Evolutionary conservation across 2,113 vertebrate species (phyloP).

Genomic region (Ursus arctos): DNA sequence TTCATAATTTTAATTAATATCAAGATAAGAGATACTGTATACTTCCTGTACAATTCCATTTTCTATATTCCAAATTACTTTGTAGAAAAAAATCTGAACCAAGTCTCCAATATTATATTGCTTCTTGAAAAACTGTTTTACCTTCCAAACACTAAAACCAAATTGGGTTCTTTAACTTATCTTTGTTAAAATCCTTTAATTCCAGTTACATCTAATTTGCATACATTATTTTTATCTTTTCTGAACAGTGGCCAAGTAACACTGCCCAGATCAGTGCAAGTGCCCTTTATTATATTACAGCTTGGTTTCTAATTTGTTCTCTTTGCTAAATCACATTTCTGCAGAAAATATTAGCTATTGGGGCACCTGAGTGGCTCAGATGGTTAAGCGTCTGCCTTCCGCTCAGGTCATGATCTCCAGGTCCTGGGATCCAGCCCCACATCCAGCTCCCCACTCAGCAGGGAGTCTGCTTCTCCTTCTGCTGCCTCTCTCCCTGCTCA

Average conservation of each 20-base stretch:
- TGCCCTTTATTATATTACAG: slow-evolving; percentile 78
- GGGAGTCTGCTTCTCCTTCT: too few relatives aligned
- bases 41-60: background rate
- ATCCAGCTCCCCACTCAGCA: too few relatives aligned
- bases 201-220: slow-evolving; percentile 83
- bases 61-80: background rate
- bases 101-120: slow-evolving; percentile 52
- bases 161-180: slow-evolving; percentile 74
- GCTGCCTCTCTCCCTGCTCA: too few relatives aligned
- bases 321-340: slow-evolving; percentile 79
- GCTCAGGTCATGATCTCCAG: too few relatives aligned
- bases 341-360: slow-evolving; percentile 73
- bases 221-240: slow-evolving; percentile 87
- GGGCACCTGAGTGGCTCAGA: too few relatives aligned
- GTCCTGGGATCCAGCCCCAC: too few relatives aligned
- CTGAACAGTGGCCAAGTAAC: slow-evolving; percentile 74
- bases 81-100: background rate
- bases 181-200: slow-evolving; percentile 81
- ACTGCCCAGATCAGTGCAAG: slow-evolving; percentile 71
- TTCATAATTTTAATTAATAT: background rate
- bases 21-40: background rate
- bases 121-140: slow-evolving; percentile 75
- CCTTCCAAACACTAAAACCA: slow-evolving; percentile 77
- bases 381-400: too few relatives aligned
- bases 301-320: slow-evolving; percentile 76